Conservation (phyloP, 2,113 vertebrate genomes). For the Psammodynastes pulverulentus region DNA sequence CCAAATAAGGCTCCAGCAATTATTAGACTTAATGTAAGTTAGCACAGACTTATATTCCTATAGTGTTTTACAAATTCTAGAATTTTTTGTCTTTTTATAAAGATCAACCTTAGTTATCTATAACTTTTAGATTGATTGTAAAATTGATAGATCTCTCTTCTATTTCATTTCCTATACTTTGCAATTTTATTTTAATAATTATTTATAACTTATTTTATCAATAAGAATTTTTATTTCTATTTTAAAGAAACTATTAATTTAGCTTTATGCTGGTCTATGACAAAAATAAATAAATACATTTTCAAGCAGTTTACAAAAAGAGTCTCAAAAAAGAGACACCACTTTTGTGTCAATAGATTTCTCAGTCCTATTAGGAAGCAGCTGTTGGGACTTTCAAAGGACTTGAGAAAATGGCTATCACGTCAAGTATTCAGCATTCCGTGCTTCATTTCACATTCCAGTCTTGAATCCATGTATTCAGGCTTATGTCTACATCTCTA, state of each 20-base stretch:
- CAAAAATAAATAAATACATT: not conserved
- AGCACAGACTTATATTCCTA: not conserved
- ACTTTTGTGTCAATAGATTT: conserved; percentile 16
- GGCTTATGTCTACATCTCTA: conserved; percentile 19
- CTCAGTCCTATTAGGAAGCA: not conserved
- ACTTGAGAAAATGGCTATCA: not conserved
- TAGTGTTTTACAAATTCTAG: not conserved
- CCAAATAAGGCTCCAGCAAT: not conserved
- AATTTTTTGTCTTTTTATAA: not conserved
- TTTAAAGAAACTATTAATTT: not conserved
- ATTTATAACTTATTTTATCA: not conserved
- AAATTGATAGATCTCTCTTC: not conserved
- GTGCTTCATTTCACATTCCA: conserved; percentile 14
- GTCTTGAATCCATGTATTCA: conserved; percentile 4
- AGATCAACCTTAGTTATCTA: not conserved
- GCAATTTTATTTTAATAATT: not conserved
- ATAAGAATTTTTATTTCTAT: not conserved
- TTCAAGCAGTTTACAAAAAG: not conserved
- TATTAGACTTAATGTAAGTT: not conserved
- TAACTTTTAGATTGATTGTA: not conserved
- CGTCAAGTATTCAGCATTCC: conserved; percentile 12
- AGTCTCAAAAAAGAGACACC: not conserved
- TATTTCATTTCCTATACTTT: not conserved
- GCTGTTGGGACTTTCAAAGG: conserved; percentile 9
- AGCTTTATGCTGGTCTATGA: not conserved